Evolutionary conservation across 2,888 invertebrate species (phyloP).

Genomic region (Agrotis clavis): DNA sequence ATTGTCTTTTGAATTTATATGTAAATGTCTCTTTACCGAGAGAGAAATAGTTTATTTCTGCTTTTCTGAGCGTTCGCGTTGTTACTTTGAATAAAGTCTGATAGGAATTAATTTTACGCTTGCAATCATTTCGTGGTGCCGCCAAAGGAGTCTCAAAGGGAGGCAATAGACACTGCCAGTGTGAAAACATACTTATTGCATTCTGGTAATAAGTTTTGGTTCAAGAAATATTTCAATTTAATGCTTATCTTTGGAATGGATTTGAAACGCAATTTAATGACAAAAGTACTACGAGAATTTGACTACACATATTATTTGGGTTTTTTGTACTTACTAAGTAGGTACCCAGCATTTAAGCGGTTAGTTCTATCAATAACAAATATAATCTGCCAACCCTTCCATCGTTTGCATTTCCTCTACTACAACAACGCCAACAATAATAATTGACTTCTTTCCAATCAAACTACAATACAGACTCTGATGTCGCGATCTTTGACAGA

Average conservation of each 20-base stretch:
- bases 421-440: constrained; percentile 54
- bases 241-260: not conserved
- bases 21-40: constrained; percentile 73
- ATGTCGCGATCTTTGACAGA: constrained; percentile 77
- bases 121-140: constrained; percentile 50
- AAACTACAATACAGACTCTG: constrained; percentile 63
- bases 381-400: too few species aligned
- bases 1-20: constrained; percentile 81
- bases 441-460: constrained; percentile 66
- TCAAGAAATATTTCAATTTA: constrained; percentile 28
- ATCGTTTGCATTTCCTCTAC: constrained; percentile 9
- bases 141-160: constrained; percentile 42
- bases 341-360: too few species aligned
- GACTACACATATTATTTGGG: too few species aligned
- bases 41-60: constrained; percentile 75
- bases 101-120: constrained; percentile 59
- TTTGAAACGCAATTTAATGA: not conserved
- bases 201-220: constrained; percentile 39
- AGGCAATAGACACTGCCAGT: constrained; percentile 32
- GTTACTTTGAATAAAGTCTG: constrained; percentile 56
- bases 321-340: too few species aligned
- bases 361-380: too few species aligned
- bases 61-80: constrained; percentile 64
- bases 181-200: constrained; percentile 44
- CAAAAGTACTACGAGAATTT: too few species aligned